A percentile compares a stretch with the other conserved stretches of the same genome.
These are phyloP conservation scores for Scophthalmus maximus DNA, from an alignment of 2,113 vertebrate genomes.

Conservation along the genomic window DNA sequence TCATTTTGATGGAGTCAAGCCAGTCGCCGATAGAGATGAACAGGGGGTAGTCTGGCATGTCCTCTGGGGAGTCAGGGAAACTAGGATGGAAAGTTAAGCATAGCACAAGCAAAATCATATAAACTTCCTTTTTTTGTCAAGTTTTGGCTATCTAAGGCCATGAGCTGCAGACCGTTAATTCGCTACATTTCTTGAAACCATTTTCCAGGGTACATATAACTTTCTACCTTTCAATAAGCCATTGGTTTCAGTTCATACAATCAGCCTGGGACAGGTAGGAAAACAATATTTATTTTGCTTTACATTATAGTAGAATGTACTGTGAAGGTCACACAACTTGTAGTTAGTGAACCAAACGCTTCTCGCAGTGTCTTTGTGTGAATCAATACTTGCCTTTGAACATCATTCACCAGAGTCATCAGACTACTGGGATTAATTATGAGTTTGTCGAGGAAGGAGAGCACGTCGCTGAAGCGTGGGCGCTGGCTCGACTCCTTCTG, in stretches of 20 bases:
- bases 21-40: constrained; percentile 98
- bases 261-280: neutral
- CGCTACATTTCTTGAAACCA: neutral
- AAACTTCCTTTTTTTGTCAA: too few relatives aligned
- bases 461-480: constrained; percentile 92
- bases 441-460: constrained; percentile 95
- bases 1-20: constrained; percentile 99
- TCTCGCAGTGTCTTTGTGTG: neutral
- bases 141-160: neutral
- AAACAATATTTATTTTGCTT: too few relatives aligned
- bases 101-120: neutral
- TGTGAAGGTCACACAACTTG: neutral
- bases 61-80: constrained; percentile 92
- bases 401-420: constrained; percentile 91
- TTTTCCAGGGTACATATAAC: neutral
- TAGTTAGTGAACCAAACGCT: neutral
- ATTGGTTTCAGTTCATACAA: neutral
- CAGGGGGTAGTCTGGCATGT: constrained; percentile 92
- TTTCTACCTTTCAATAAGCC: neutral
- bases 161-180: neutral
- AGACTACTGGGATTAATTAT: constrained; percentile 95
- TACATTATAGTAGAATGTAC: rapidly evolving
- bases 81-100: constrained; percentile 69
- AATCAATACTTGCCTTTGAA: constrained; percentile 83
- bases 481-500: constrained; percentile 94